Evolutionary conservation across 2,888 invertebrate species (phyloP).

Genomic region (Torymus texanus): DNA sequence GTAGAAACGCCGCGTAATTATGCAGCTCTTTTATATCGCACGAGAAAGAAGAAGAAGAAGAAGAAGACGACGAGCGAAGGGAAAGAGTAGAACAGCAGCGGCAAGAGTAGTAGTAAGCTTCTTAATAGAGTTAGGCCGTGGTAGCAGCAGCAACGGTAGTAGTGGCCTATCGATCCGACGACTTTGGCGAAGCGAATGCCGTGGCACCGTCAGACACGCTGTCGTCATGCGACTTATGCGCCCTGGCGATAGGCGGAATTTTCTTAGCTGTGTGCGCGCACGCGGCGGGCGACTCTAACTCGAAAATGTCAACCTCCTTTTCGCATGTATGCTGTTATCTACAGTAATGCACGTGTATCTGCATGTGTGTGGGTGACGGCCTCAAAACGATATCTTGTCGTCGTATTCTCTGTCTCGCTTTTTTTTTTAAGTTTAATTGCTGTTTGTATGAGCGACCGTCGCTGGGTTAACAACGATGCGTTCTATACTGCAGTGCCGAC

Average conservation of each 20-base stretch:
- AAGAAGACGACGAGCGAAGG: background rate
- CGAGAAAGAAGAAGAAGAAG: background rate
- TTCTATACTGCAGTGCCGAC: too few relatives aligned
- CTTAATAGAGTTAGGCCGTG: conserved; percentile 40
- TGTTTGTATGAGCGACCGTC: background rate
- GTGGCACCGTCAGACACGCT: conserved; percentile 59
- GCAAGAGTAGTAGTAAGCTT: background rate
- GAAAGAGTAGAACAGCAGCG: too few relatives aligned
- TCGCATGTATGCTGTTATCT: background rate
- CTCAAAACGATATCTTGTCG: conserved; percentile 19
- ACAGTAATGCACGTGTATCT: background rate
- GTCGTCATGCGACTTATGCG: conserved; percentile 42
- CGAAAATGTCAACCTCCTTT: conserved; percentile 45
- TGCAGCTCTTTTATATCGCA: conserved; percentile 22
- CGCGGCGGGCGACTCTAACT: background rate
- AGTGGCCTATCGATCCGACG: background rate
- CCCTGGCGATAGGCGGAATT: too few relatives aligned
- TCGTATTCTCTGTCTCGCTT: background rate
- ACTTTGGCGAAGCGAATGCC: conserved; percentile 46
- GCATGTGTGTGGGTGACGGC: conserved; percentile 2
- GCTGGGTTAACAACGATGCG: background rate
- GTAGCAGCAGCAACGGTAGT: background rate
- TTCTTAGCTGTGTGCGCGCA: too few relatives aligned
- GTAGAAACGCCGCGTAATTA: conserved; percentile 7
- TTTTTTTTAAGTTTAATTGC: background rate